A percentile compares a stretch with the other conserved stretches of the same genome.
These are phyloP conservation scores for Rostratula benghalensis DNA, from an alignment of 2,113 vertebrate species.

Conservation along the genomic window DNA sequence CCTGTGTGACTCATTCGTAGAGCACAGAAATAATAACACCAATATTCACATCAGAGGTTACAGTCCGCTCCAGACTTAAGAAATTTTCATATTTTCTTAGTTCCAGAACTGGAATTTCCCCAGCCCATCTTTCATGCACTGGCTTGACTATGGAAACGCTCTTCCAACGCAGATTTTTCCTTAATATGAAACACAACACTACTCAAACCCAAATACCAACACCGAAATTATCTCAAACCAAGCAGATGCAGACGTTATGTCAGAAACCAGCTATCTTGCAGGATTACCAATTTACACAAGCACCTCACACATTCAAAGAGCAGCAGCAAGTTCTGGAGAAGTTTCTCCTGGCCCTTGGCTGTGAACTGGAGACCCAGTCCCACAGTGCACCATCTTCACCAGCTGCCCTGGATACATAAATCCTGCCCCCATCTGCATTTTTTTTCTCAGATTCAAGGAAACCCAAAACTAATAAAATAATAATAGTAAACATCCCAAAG, in stretches of 20 bases:
- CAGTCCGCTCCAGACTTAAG: accelerated
- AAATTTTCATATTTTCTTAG: background rate
- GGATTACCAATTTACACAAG: background rate
- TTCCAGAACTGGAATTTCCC: background rate
- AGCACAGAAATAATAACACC: background rate
- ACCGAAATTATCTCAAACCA: background rate
- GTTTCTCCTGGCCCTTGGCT: background rate
- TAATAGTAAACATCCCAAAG: background rate
- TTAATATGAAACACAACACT: background rate
- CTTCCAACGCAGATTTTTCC: background rate
- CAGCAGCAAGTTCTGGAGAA: background rate
- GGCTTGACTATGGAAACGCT: background rate
- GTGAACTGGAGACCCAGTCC: background rate
- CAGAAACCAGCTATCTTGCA: background rate
- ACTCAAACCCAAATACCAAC: background rate
- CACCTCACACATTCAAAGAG: background rate
- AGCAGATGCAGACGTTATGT: background rate
- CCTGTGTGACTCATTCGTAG: background rate
- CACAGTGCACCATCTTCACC: no score
- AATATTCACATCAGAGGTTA: background rate
- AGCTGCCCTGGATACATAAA: background rate
- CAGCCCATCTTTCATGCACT: background rate
- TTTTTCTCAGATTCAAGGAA: background rate
- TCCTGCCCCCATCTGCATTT: background rate
- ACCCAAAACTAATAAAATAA: background rate